Base-by-base conservation (phyloP, 53 echinoderm and acorn worm species). In the Mesocentrotus franciscanus region DNA sequence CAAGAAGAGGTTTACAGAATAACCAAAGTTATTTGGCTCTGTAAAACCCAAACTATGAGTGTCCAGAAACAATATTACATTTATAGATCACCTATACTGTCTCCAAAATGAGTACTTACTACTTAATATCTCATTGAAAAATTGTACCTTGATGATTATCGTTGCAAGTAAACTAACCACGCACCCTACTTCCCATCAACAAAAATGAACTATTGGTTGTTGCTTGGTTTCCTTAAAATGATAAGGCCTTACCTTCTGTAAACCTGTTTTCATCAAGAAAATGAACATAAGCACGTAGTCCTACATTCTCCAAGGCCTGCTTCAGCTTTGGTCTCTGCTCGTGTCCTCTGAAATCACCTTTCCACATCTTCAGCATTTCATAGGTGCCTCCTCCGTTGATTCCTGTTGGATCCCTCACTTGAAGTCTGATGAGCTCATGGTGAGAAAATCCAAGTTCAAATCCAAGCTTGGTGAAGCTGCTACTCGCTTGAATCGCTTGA, bases 321-420 rank as follows among this genome's bases (percentile, higher is more conserved):
- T 93, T 79, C 79, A 93, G 83, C 32, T 56, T 60, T 26, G 66
- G 58, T 20, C 94, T 93, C 62, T 93, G 94, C 10, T 93, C 94
- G 1, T 29, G n/a, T 10, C 61, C 39, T 9, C 60, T 17, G 13
- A 93, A 62, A 60, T 60, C 60, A 60, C 56, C 84, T 60, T 15
- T 60, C 94, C 94, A 93, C 94, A 81, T 93, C 33, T 13, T 60
- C 79, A 93, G 94, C 94, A 93, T 93, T 57, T 81, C 84, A 81
- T 34, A 93, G 32, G 61, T 58, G 15, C 15, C 58, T 56, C 58
- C 72, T 29, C 56, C 57, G 8, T 0, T 56, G 56, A 24, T 93
- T 20, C 71, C 75, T 17, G 9, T 10, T 57, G 75, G 79, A 93
- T 81, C 78, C 9, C 33, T 26, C 79, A 56, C 35, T 55, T 33